Evolutionary conservation across 1,140 invertebrate species (phyloP).

Genomic region (Megalonaias nervosa): DNA sequence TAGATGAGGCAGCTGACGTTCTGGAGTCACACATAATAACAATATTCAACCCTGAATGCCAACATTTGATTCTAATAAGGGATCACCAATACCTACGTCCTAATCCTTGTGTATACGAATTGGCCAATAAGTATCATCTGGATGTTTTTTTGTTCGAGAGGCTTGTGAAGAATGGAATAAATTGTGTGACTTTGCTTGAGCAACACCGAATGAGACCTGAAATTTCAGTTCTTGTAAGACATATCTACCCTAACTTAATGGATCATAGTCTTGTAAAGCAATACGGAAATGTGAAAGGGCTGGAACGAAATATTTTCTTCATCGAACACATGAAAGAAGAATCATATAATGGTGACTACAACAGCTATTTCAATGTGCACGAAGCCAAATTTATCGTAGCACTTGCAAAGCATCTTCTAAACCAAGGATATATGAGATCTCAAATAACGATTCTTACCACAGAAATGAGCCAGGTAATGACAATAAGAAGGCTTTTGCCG

Average conservation of each 20-base stretch:
- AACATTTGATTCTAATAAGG: slow-evolving; percentile 81
- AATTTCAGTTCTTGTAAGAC: slow-evolving; percentile 62
- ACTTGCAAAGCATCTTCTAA: slow-evolving; percentile 61
- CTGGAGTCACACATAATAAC: slow-evolving; percentile 64
- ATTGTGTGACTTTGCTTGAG: slow-evolving; percentile 58
- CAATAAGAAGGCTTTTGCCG: slow-evolving; percentile 45
- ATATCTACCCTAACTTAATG: slow-evolving; percentile 66
- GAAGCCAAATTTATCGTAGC: slow-evolving; percentile 60
- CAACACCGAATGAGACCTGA: slow-evolving; percentile 73
- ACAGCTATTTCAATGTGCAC: slow-evolving; percentile 58
- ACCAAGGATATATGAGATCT: slow-evolving; percentile 59
- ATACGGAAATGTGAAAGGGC: slow-evolving; percentile 60
- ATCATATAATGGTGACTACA: slow-evolving; percentile 43
- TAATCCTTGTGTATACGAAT: slow-evolving; percentile 66
- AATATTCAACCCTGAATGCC: slow-evolving; percentile 76
- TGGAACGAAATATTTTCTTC: slow-evolving; percentile 64
- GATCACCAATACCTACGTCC: slow-evolving; percentile 73
- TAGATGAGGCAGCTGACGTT: slow-evolving; percentile 69
- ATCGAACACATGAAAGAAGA: slow-evolving; percentile 64
- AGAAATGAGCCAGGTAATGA: slow-evolving; percentile 64
- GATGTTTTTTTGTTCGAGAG: slow-evolving; percentile 72
- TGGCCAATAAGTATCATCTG: slow-evolving; percentile 65
- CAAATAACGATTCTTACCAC: slow-evolving; percentile 69
- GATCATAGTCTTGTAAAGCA: slow-evolving; percentile 54
- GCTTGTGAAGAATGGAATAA: slow-evolving; percentile 65